A percentile compares a stretch with the other conserved stretches of the same genome.
phyloP scores from a whole-genome alignment of 1,140 invertebrate species.

The Chrysoperla carnea region DNA sequence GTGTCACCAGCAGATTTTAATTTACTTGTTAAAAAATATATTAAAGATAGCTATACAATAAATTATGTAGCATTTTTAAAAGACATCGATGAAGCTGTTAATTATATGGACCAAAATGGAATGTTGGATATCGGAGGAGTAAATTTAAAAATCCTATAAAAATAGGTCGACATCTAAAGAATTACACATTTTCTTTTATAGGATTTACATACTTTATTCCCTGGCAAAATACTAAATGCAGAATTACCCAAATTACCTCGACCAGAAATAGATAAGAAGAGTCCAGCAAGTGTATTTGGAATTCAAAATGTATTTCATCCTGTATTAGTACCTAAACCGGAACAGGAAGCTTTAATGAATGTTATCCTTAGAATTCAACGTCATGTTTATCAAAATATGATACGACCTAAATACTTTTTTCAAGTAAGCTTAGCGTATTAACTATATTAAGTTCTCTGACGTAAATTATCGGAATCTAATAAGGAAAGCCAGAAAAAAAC shows the following conservation, averaged over 20 bases:
- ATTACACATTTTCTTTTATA: conserved; percentile 9
- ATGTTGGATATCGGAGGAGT: conserved; percentile 33
- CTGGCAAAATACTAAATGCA: conserved; percentile 41
- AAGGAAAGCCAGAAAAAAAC: too few species aligned
- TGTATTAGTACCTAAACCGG: conserved; percentile 22
- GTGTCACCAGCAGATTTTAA: conserved; percentile 44
- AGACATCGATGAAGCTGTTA: conserved; percentile 25
- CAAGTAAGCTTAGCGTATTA: conserved; percentile 22
- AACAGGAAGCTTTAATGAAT: conserved; percentile 21
- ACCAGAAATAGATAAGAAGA: conserved; percentile 36
- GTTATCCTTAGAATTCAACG: conserved; percentile 33
- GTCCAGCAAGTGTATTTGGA: conserved; percentile 28
- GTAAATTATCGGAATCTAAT: too few species aligned
- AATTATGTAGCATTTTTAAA: conserved; percentile 54
- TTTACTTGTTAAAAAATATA: conserved; percentile 43
- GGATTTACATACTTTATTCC: conserved; percentile 31
- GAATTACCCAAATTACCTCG: conserved; percentile 42
- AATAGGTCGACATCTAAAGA: conserved; percentile 5
- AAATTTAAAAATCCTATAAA: conserved; percentile 9
- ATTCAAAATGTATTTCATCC: conserved; percentile 36
- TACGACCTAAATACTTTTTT: conserved; percentile 42
- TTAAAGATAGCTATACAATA: conserved; percentile 47
- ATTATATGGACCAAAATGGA: conserved; percentile 35
- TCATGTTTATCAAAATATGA: conserved; percentile 35
- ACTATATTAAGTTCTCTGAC: too few species aligned